Percentiles rank a stretch among this genome's conserved stretches.
These are phyloP conservation scores for Mesorhabditis spiculigera DNA, from an alignment of 2,888 invertebrate genomes.

Conservation along the genomic window DNA sequence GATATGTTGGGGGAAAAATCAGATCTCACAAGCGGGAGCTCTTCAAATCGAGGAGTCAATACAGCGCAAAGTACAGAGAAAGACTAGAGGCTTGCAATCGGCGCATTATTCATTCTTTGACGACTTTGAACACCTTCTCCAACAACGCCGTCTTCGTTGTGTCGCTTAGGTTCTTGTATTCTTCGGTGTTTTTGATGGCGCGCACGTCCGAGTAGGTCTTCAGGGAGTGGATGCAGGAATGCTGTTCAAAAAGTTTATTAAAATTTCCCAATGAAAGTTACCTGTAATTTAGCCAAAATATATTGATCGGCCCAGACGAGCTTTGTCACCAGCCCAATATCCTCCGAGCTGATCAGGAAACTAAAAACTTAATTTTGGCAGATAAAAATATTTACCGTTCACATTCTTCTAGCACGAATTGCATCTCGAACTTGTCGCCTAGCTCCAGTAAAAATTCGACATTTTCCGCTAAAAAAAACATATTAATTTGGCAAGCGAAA, in stretches of 20 bases:
- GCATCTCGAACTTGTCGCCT: slow-evolving; percentile 61
- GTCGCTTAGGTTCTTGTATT: slow-evolving; percentile 51
- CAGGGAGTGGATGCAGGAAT: slow-evolving; percentile 48
- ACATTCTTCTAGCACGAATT: slow-evolving; percentile 59
- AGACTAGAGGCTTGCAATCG: background rate
- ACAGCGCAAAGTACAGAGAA: background rate
- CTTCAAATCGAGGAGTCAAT: background rate
- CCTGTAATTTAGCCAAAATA: slow-evolving; percentile 47
- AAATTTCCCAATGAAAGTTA: slow-evolving; percentile 6
- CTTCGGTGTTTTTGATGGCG: slow-evolving; percentile 39
- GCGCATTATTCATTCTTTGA: slow-evolving; percentile 13
- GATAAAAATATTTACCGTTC: slow-evolving; percentile 46
- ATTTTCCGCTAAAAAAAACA: slow-evolving; percentile 57
- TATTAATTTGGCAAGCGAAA: background rate
- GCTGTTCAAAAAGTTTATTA: slow-evolving; percentile 16
- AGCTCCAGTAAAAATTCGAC: slow-evolving; percentile 60
- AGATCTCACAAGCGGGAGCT: no score
- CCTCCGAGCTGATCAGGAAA: slow-evolving; percentile 57
- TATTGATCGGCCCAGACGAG: slow-evolving; percentile 56
- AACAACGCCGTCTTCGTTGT: slow-evolving; percentile 52
- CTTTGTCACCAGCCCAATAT: slow-evolving; percentile 53
- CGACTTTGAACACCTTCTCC: slow-evolving; percentile 48
- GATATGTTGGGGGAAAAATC: no score
- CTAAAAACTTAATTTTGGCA: background rate
- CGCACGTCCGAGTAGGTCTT: slow-evolving; percentile 43